Conservation (phyloP, 2,113 vertebrate species). For the Callithrix jacchus region DNA sequence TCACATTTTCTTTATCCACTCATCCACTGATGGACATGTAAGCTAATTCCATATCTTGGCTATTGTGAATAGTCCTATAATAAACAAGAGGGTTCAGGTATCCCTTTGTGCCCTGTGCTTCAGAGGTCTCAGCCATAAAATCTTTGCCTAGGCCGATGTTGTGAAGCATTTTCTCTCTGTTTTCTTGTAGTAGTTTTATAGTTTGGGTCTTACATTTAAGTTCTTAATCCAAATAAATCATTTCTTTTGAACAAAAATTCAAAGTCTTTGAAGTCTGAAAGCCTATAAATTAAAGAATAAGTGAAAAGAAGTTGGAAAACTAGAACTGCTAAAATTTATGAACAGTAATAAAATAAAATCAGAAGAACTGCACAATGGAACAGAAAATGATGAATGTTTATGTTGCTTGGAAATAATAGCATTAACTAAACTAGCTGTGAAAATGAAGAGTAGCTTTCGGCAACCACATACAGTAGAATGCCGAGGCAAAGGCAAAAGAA, state of each 20-base stretch:
- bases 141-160: not conserved
- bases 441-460: not conserved
- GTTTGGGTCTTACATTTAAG: not conserved
- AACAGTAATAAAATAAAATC: not conserved
- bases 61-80: not conserved
- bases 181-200: not conserved
- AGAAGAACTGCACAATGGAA: not conserved
- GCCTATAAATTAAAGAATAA: not conserved
- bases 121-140: not conserved
- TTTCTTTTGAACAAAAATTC: not conserved
- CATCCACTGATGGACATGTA: not conserved
- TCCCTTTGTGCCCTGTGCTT: not conserved
- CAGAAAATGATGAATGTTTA: not conserved
- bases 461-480: not conserved
- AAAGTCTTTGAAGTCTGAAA: not conserved
- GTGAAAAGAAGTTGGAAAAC: not conserved
- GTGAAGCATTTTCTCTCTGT: not conserved
- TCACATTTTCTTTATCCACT: not conserved
- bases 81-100: not conserved
- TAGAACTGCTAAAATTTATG: not conserved
- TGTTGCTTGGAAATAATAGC: not conserved
- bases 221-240: not conserved
- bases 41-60: not conserved
- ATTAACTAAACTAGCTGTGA: not conserved
- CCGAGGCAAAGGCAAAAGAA: not conserved